Base-by-base conservation (phyloP, 2,113 vertebrate species). In the Ranitomeya variabilis region DNA sequence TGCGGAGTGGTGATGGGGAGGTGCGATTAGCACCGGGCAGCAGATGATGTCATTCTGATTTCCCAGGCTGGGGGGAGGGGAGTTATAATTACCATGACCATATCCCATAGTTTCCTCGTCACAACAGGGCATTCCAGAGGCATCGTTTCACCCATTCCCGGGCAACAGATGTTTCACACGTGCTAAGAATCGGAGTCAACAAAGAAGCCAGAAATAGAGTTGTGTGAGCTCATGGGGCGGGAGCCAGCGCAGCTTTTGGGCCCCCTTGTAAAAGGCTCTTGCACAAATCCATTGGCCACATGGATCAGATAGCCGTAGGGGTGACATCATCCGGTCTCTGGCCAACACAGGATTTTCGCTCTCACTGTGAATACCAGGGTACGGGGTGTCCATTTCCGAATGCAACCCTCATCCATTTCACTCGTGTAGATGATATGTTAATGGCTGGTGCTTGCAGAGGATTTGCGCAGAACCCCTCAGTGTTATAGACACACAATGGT, bases 61-160 rank as follows among this genome's bases (percentile, higher is more conserved):
- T 89, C 87, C 87, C 87, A 89, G 87, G 87, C 69, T 64, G 54
- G 86, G 87, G 87, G 87, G 82, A 79, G 74, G 87, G 60, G 45
- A 69, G 87, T 21, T 69, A 77, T 89, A 89, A 89, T 89, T 82
- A 79, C 81, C 87, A 89, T 89, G 87, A 89, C 87, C 52, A 89
- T 89, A 89, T 85, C 87, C 87, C 87, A 89, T 89, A 89, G 87
- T 89, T 89, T 85, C 82, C 87, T 85, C 87, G 87, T 89, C 87
- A 89, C 87, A 89, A 85, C 87, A 88, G 87, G 82, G 87, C 87
- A 89, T 89, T 79, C 87, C 87, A 89, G 52, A 89, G 82, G 87
- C 82, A 89, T 89, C 80, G 80, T 89, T 89, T 89, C 87, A 89
- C 87, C 82, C 87, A 89, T 89, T 89, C 87, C 87, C 87, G 82